Evolutionary conservation across 2,888 invertebrate species (phyloP).

Genomic region (Patella caerulea): DNA sequence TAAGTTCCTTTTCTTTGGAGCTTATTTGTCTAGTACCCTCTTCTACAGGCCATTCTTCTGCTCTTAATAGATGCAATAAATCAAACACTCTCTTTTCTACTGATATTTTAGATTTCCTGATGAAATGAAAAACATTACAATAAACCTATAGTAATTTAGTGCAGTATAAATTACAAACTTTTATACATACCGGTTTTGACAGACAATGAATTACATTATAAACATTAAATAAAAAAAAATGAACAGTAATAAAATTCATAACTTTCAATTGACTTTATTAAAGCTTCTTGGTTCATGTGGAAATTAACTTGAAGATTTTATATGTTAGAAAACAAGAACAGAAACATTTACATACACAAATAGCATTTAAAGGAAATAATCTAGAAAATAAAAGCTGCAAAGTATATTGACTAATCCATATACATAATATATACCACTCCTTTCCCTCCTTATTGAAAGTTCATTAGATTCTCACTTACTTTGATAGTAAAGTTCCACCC

Average conservation of each 20-base stretch:
- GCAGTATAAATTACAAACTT: not conserved
- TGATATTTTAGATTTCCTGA: constrained; percentile 51
- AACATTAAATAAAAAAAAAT: not conserved
- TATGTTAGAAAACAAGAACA: not conserved
- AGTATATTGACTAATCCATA: too few species aligned
- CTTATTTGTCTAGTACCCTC: constrained; percentile 36
- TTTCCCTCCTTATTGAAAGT: too few species aligned
- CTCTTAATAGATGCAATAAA: constrained; percentile 45
- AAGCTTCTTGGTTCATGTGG: not conserved
- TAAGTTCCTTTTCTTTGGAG: constrained; percentile 27
- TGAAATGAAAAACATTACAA: not conserved
- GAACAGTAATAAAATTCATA: not conserved
- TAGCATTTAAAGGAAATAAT: too few species aligned
- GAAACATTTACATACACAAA: too few species aligned
- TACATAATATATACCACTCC: too few species aligned
- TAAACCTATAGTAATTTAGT: not conserved
- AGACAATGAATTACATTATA: not conserved
- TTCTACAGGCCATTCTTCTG: constrained; percentile 52
- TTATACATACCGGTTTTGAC: not conserved
- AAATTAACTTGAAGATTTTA: not conserved
- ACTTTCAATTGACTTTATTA: not conserved
- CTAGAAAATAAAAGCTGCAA: too few species aligned
- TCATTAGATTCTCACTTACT: constrained; percentile 44
- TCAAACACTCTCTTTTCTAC: constrained; percentile 54
- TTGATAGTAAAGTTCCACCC: constrained; percentile 58